Conservation (phyloP, 64 coral and sea anemone species). For the Stylophora pistillata region DNA sequence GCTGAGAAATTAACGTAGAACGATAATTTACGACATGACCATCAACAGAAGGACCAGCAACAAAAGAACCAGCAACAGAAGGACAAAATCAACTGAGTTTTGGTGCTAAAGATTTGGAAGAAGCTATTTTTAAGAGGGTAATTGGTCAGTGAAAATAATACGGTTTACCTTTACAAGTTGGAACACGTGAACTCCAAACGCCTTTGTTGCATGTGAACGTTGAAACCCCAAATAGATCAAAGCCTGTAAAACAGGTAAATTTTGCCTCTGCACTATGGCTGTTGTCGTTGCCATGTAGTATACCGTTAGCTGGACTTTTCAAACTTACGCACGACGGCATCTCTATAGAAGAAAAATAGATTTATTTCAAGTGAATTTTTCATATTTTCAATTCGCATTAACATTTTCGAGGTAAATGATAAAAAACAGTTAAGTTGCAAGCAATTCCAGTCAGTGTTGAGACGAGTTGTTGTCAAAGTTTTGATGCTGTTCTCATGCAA, state of each 20-base stretch:
- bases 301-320: neutral
- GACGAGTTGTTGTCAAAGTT: too few relatives aligned
- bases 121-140: neutral
- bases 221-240: neutral
- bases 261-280: neutral
- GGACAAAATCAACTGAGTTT: neutral
- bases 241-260: constrained; percentile 17
- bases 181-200: neutral
- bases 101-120: neutral
- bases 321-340: neutral
- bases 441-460: too few relatives aligned
- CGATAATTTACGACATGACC: neutral
- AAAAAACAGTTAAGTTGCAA: too few relatives aligned
- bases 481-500: too few relatives aligned
- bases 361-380: too few relatives aligned
- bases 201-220: neutral
- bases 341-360: neutral
- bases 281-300: neutral
- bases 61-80: too few relatives aligned
- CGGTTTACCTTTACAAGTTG: neutral
- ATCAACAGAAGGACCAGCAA: too few relatives aligned
- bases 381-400: too few relatives aligned
- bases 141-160: neutral
- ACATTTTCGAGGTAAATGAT: too few relatives aligned
- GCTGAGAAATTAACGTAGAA: neutral